Conservation (phyloP, 2,888 invertebrate genomes). For the Eupithecia vulgata region DNA sequence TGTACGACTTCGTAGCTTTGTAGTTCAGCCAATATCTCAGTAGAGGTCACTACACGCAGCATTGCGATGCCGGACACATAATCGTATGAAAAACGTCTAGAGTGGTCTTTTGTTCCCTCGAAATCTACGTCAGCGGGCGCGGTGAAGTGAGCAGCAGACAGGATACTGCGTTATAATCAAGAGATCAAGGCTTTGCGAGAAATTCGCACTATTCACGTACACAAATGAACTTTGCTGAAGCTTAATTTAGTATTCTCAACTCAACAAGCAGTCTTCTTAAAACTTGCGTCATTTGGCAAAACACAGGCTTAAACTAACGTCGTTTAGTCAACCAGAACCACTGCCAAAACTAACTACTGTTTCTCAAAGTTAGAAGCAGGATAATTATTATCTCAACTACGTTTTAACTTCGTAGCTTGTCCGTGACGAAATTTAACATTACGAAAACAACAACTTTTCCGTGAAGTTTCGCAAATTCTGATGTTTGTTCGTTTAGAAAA, state of each 20-base stretch:
- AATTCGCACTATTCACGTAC: neutral
- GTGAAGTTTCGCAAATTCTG: neutral
- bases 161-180: too few relatives aligned
- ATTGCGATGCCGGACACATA: too few relatives aligned
- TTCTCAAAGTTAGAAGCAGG: slow-evolving; percentile 7
- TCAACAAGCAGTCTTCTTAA: neutral
- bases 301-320: slow-evolving; percentile 27
- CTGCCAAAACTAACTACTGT: slow-evolving; percentile 19
- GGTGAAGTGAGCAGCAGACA: too few relatives aligned
- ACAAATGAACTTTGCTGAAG: neutral
- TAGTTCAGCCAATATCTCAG: too few relatives aligned
- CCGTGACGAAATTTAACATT: neutral
- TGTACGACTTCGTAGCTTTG: too few relatives aligned
- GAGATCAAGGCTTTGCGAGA: neutral
- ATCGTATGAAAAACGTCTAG: too few relatives aligned
- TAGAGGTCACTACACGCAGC: too few relatives aligned
- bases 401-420: neutral
- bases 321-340: slow-evolving; percentile 30
- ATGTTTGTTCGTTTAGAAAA: neutral
- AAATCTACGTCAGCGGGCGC: too few relatives aligned
- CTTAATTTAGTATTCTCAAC: neutral
- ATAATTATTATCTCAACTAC: slow-evolving; percentile 17
- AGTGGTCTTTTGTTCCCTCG: too few relatives aligned
- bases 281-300: slow-evolving; percentile 12
- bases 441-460: neutral